A percentile compares a stretch with the other conserved stretches of the same genome.
phyloP scores from a whole-genome alignment of 2,797 vertebrate species.

The Thaleichthys pacificus region DNA sequence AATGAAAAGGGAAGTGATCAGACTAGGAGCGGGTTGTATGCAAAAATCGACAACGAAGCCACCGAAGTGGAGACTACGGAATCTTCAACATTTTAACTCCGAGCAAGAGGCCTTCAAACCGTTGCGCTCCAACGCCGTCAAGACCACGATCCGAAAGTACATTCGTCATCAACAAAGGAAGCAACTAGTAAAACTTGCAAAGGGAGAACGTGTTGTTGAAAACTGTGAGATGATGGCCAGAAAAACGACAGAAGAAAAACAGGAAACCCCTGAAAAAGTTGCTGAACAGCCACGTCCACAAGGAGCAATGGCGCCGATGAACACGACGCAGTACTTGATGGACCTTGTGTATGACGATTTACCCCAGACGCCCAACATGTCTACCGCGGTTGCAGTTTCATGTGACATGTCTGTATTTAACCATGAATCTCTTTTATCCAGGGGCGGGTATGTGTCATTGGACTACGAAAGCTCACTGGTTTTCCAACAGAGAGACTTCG shows the following conservation, averaged over 20 bases:
- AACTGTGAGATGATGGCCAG: background rate
- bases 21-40: background rate
- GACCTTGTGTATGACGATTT: conserved; percentile 63
- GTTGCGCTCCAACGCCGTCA: background rate
- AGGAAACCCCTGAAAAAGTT: background rate
- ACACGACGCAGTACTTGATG: conserved; percentile 81
- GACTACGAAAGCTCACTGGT: conserved; percentile 57
- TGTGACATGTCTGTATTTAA: background rate
- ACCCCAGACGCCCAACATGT: background rate
- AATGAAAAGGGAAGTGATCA: background rate
- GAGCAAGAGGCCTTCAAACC: conserved; percentile 18
- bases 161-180: conserved; percentile 17
- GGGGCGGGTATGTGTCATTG: background rate
- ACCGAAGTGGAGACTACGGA: conserved; percentile 27
- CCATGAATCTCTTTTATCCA: conserved; percentile 21
- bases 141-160: conserved; percentile 24
- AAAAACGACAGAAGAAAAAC: rapidly evolving
- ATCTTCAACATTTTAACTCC: background rate
- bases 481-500: conserved; percentile 73
- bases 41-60: conserved; percentile 5
- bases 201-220: background rate
- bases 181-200: background rate
- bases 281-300: background rate
- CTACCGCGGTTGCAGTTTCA: rapidly evolving
- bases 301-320: conserved; percentile 72